These are phyloP conservation scores for Mustelus asterias DNA, from an alignment of 2,113 vertebrate species.

Conservation along the genomic window DNA sequence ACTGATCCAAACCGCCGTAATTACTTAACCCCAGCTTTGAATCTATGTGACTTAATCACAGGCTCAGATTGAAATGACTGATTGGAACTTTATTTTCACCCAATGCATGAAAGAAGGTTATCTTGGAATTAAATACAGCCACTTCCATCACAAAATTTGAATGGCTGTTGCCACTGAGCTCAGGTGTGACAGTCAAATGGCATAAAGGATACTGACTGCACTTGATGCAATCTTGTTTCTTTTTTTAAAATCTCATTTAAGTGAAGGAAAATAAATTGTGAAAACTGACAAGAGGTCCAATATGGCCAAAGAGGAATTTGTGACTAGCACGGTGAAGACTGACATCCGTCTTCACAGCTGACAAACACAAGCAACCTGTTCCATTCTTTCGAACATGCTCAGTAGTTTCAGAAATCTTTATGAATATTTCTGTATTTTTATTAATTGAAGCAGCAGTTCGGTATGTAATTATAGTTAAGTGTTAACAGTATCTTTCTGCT, in stretches of 20 bases:
- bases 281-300: background rate
- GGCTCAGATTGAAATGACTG: background rate
- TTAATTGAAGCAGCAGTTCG: background rate
- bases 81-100: constrained; percentile 5
- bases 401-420: background rate
- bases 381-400: background rate
- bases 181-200: background rate
- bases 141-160: constrained; percentile 8
- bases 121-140: constrained; percentile 10
- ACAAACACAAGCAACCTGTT: background rate
- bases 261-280: constrained; percentile 5
- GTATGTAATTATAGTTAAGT: background rate
- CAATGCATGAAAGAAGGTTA: background rate
- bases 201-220: background rate
- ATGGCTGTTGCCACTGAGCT: background rate
- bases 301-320: background rate
- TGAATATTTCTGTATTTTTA: background rate
- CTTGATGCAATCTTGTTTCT: background rate
- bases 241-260: background rate
- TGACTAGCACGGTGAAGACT: background rate
- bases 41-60: constrained; percentile 2
- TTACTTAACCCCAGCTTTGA: constrained; percentile 15
- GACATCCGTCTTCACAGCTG: background rate
- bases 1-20: background rate
- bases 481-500: no score